Conservation (phyloP, 1,140 invertebrate species). For the Cydia splendana region DNA sequence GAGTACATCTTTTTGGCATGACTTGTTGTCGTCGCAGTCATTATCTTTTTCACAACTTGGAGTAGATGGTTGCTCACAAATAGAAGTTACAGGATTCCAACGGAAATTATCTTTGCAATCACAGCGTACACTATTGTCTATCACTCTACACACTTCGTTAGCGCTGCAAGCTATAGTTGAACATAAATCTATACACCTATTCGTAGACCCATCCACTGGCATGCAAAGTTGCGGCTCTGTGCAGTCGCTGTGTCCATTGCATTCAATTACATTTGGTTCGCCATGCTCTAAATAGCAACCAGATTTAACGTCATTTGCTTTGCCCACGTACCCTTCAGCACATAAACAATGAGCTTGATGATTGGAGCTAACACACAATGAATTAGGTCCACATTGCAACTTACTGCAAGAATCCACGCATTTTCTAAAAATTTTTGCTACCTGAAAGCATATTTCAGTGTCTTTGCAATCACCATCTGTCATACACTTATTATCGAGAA, state of each 20-base stretch:
- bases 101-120: conserved; percentile 87
- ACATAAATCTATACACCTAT: conserved; percentile 89
- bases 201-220: conserved; percentile 80
- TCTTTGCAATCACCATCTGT: conserved; percentile 90
- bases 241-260: conserved; percentile 87
- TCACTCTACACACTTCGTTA: conserved; percentile 89
- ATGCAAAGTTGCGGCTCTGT: conserved; percentile 82
- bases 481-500: conserved; percentile 85
- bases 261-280: conserved; percentile 80
- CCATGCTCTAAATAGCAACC: conserved; percentile 87
- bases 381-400: conserved; percentile 94
- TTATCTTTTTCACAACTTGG: conserved; percentile 87
- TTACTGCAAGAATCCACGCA: conserved; percentile 93
- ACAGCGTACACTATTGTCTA: conserved; percentile 85
- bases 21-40: conserved; percentile 85
- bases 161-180: conserved; percentile 88
- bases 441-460: conserved; percentile 92
- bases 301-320: conserved; percentile 87
- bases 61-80: conserved; percentile 91
- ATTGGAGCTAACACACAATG: conserved; percentile 89
- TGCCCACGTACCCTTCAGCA: conserved; percentile 88
- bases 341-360: conserved; percentile 93
- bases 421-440: conserved; percentile 87
- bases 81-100: conserved; percentile 90
- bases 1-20: conserved; percentile 90